Evolutionary conservation across 1,140 invertebrate species (phyloP).

Genomic region (Drosophila arawakana): DNA sequence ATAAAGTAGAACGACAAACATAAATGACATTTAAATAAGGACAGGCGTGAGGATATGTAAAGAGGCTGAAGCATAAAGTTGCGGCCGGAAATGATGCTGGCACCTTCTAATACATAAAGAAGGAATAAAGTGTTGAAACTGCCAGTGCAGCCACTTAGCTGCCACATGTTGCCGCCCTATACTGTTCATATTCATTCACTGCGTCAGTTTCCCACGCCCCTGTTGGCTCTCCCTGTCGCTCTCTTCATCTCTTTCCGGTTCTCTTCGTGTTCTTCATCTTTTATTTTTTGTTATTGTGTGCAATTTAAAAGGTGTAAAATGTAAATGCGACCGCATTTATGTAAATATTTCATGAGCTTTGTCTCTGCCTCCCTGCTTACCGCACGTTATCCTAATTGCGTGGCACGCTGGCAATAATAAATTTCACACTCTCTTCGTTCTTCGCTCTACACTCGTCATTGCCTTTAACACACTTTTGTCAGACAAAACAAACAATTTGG

Average conservation of each 20-base stretch:
- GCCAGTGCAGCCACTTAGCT: slow-evolving; percentile 44
- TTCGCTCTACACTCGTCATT: background rate
- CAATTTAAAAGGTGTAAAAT: slow-evolving; percentile 76
- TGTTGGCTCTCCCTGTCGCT: background rate
- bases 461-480: background rate
- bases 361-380: slow-evolving; percentile 4
- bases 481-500: slow-evolving; percentile 18
- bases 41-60: slow-evolving; percentile 25
- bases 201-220: background rate
- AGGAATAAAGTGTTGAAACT: slow-evolving; percentile 28
- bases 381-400: slow-evolving; percentile 25
- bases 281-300: slow-evolving; percentile 4
- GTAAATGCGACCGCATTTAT: slow-evolving; percentile 67
- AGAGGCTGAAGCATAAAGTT: slow-evolving; percentile 21
- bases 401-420: slow-evolving; percentile 19
- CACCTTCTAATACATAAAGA: slow-evolving; percentile 26
- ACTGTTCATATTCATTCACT: background rate
- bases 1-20: slow-evolving; percentile 61
- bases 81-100: slow-evolving; percentile 57
- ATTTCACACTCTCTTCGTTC: background rate
- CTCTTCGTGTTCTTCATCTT: slow-evolving; percentile 11
- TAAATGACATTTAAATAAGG: slow-evolving; percentile 68
- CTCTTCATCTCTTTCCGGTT: background rate
- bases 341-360: slow-evolving; percentile 43
- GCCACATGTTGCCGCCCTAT: slow-evolving; percentile 63